Conservation (phyloP, 2,888 invertebrate species). For the Apotomis capreana region DNA sequence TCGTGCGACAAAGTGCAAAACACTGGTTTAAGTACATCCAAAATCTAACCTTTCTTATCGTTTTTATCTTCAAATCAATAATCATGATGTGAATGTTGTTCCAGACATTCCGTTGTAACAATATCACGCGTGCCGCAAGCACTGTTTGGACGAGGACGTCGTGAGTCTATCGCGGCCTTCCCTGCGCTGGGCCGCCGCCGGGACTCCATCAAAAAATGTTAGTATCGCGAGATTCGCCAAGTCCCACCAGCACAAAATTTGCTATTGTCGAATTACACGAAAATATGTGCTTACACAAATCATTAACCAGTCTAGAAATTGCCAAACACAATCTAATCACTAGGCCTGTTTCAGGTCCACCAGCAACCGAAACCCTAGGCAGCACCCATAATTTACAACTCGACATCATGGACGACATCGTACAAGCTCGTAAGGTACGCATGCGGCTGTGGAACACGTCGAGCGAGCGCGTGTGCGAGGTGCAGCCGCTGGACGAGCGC, state of each 20-base stretch:
- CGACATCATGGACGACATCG: conserved; percentile 95
- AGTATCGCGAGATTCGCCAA: conserved; percentile 49
- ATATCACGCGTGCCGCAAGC: conserved; percentile 91
- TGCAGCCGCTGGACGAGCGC: conserved; percentile 89
- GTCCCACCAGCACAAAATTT: neutral
- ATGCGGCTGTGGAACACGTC: conserved; percentile 94
- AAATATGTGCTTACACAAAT: too few relatives aligned
- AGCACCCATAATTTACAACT: conserved; percentile 92
- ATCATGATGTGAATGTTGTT: conserved; percentile 42
- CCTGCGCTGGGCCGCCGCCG: conserved; percentile 82
- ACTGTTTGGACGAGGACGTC: conserved; percentile 89
- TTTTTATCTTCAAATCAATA: neutral
- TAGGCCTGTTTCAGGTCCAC: conserved; percentile 80
- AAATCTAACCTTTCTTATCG: too few relatives aligned
- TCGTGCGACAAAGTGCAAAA: too few relatives aligned
- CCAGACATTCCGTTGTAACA: conserved; percentile 92
- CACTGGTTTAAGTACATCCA: too few relatives aligned
- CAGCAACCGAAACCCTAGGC: conserved; percentile 88
- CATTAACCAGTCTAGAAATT: too few relatives aligned
- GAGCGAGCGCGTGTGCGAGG: conserved; percentile 91
- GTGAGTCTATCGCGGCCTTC: conserved; percentile 92
- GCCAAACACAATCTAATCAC: conserved; percentile 33
- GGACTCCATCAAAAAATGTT: conserved; percentile 77
- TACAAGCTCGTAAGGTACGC: conserved; percentile 90
- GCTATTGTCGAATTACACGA: too few relatives aligned